These are phyloP conservation scores for Empidonax traillii DNA, from an alignment of 2,113 vertebrate species.

Conservation along the genomic window DNA sequence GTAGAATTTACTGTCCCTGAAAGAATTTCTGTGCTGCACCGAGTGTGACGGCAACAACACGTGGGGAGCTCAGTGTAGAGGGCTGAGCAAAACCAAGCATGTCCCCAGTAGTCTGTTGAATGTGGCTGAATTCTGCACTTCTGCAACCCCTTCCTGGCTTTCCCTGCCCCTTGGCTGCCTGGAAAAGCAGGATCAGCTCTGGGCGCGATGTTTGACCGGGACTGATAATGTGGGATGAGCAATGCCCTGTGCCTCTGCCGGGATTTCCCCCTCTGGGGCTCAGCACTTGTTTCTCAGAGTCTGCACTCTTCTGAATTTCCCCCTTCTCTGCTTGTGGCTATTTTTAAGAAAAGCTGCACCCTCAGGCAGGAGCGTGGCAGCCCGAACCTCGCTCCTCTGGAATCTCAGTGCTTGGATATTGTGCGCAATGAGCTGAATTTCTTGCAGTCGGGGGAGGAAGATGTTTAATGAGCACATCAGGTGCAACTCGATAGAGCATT, in stretches of 20 bases:
- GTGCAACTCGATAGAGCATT: background rate
- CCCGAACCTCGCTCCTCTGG: background rate
- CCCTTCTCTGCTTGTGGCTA: background rate
- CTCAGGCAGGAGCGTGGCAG: background rate
- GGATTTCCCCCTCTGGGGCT: background rate
- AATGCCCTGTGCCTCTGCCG: background rate
- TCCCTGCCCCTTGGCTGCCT: background rate
- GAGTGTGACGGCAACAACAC: accelerated
- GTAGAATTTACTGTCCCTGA: background rate
- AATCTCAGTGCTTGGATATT: accelerated
- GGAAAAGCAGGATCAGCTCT: background rate
- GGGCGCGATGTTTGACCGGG: background rate
- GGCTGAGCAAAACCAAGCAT: background rate
- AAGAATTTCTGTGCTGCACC: accelerated
- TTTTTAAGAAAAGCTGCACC: background rate
- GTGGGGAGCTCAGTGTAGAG: background rate
- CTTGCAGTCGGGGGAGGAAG: background rate
- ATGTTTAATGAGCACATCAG: background rate
- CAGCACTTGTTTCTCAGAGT: background rate
- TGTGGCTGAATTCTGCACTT: background rate
- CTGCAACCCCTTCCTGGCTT: background rate
- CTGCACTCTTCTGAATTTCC: background rate
- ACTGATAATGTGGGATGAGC: background rate
- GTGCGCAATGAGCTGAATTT: background rate
- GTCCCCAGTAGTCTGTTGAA: background rate